Evolutionary conservation across 2,888 invertebrate species (phyloP), one percentile per base, ranked within the genome.

Genomic region (Apamea sordens): DNA sequence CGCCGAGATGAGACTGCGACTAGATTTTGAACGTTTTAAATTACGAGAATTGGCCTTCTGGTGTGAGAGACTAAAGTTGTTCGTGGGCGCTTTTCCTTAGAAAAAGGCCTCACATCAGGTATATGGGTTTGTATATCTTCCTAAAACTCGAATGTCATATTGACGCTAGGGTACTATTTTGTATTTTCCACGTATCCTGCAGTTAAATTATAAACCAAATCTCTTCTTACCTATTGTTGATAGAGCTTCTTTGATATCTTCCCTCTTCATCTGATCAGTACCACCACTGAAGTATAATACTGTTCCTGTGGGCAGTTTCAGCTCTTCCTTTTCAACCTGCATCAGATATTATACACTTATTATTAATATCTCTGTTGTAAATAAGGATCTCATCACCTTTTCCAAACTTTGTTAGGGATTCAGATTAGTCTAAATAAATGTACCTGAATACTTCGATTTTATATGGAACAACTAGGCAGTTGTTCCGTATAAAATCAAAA

Each of bases 181-280:
- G 24, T 67, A 44, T 73, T 44, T 73, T 24, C 15, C 7, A n/a
- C 13, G 13, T 13, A 21, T 15, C 8, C 8, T 21, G 4, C 8
- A 7, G 15, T 24, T 24, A 36, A 56, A 53, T n/a, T 47, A 24
- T 69, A 53, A 80, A 8, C 1, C 2, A 65, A 75, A 44, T 44
- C 5, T 28, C 18, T 36, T 36, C 77, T 70, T 90, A 92, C 97
- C 97, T 71, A 97, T 92, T 83, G 97, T 96, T n/a, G 94, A 94
- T 8, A 99, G 96, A 65, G 98, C 97, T 77, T 97, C 97, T 91
- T 98, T 98, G 47, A 99, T 97, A 87, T 98, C 97, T 92, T 99
- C 98, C 56, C 98, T 97, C 2, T 97, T 96, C 91, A 97, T 95
- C 63, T 97, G 97, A 24, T 97, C 97, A 4, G 97, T 95, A 36